phyloP scores from a whole-genome alignment of 2,113 vertebrate species.

The Gallinago jamesoni region DNA sequence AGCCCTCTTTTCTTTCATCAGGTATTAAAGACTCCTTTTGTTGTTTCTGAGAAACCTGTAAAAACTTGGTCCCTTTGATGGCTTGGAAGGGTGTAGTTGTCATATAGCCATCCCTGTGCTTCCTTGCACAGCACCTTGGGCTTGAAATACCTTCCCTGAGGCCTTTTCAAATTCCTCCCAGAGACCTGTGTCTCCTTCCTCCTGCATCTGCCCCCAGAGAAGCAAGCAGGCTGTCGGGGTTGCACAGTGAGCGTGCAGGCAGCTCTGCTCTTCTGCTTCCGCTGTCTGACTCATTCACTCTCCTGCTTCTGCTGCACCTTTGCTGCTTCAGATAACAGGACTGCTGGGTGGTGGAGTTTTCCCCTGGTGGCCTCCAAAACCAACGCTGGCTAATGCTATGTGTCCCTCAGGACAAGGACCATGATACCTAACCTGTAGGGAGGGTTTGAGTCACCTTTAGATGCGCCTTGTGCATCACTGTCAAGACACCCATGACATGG shows the following conservation, averaged over 20 bases:
- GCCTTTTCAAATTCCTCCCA: neutral
- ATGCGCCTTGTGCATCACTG: neutral
- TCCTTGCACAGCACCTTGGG: neutral
- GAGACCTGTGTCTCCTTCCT: neutral
- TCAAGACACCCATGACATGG: neutral
- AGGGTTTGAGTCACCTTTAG: neutral
- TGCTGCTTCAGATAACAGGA: neutral
- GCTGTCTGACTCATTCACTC: neutral
- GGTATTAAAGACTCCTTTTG: neutral
- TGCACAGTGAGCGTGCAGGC: neutral
- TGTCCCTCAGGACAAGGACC: neutral
- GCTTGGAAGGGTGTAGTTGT: neutral
- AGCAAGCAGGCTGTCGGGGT: neutral
- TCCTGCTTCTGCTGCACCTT: neutral
- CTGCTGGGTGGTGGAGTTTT: accelerated
- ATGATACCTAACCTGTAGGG: neutral
- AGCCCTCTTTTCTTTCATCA: neutral
- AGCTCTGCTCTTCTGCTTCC: neutral
- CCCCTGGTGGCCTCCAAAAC: neutral
- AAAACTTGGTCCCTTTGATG: neutral
- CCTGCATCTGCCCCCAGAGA: neutral
- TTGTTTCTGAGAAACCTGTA: neutral
- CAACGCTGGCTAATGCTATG: accelerated
- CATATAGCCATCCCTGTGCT: neutral
- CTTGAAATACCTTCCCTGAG: neutral